Percentiles rank a stretch among this genome's conserved stretches.
phyloP scores from a whole-genome alignment of 2,113 vertebrate species.

The Tympanuchus pallidicinctus region DNA sequence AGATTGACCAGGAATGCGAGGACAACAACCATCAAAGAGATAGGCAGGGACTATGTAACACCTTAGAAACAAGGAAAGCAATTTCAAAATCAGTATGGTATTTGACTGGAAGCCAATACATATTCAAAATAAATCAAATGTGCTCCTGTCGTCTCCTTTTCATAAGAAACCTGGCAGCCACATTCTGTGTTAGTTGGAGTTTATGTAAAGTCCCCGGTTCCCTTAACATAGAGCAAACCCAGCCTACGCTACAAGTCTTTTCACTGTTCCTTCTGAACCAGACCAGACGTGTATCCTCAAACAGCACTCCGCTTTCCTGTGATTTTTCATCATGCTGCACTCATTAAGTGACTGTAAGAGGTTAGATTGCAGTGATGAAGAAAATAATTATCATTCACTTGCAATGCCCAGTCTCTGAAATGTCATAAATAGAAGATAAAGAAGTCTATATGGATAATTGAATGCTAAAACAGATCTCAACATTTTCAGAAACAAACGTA shows the following conservation, averaged over 20 bases:
- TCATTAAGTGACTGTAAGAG: background rate
- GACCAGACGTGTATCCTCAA: conserved; percentile 9
- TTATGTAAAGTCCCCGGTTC: conserved; percentile 70
- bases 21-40: conserved; percentile 57
- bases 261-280: conserved; percentile 41
- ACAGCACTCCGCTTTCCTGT: background rate
- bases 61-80: conserved; percentile 60
- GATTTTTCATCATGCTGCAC: background rate
- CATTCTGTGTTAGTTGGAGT: conserved; percentile 53
- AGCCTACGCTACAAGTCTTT: conserved; percentile 36
- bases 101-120: conserved; percentile 74
- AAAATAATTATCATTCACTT: background rate
- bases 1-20: conserved; percentile 33
- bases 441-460: background rate
- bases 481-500: background rate
- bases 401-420: background rate
- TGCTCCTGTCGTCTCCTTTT: conserved; percentile 74
- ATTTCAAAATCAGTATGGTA: conserved; percentile 71
- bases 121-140: conserved; percentile 73
- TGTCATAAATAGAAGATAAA: background rate
- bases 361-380: background rate
- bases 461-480: background rate
- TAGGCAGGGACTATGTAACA: conserved; percentile 43
- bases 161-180: conserved; percentile 75
- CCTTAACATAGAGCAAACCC: conserved; percentile 60